Percentiles rank a stretch among this genome's conserved stretches.
These are phyloP conservation scores for Venustaconcha ellipsiformis DNA, from an alignment of 1,140 invertebrate genomes.

Conservation along the genomic window DNA sequence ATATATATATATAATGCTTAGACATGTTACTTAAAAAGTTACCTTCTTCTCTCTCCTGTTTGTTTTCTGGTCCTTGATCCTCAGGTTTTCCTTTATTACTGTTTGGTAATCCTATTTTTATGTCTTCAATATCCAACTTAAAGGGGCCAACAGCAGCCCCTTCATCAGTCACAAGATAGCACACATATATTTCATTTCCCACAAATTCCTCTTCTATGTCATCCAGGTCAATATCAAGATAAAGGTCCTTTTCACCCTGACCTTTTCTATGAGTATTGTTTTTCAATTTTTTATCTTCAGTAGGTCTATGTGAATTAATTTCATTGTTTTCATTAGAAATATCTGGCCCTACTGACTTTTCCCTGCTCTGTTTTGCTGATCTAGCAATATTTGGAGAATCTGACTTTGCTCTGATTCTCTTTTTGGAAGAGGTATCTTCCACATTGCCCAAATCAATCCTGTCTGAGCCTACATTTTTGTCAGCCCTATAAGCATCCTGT, in stretches of 20 bases:
- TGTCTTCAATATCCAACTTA: conserved; percentile 58
- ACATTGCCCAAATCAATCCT: too few relatives aligned
- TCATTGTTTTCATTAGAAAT: too few relatives aligned
- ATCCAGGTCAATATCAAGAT: conserved; percentile 13
- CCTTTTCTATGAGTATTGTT: conserved; percentile 20
- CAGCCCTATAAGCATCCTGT: too few relatives aligned
- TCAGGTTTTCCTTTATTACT: conserved; percentile 9
- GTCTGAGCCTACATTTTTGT: too few relatives aligned
- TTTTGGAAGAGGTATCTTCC: too few relatives aligned
- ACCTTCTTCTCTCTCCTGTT: conserved; percentile 7
- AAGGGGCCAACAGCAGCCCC: conserved; percentile 57
- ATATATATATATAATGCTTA: background rate
- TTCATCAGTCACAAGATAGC: conserved; percentile 54
- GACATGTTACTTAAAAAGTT: background rate
- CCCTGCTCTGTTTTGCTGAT: too few relatives aligned
- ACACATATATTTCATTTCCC: conserved; percentile 52
- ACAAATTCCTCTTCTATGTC: conserved; percentile 45
- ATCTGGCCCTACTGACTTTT: too few relatives aligned
- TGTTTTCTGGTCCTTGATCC: conserved; percentile 5
- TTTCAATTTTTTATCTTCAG: conserved; percentile 7
- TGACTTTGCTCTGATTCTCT: too few relatives aligned
- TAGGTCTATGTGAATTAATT: too few relatives aligned
- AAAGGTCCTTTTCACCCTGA: conserved; percentile 20
- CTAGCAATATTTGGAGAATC: too few relatives aligned
- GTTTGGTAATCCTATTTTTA: conserved; percentile 53